phyloP scores from a whole-genome alignment of 2,888 invertebrate genomes.

The Pterobdella sp. region DNA sequence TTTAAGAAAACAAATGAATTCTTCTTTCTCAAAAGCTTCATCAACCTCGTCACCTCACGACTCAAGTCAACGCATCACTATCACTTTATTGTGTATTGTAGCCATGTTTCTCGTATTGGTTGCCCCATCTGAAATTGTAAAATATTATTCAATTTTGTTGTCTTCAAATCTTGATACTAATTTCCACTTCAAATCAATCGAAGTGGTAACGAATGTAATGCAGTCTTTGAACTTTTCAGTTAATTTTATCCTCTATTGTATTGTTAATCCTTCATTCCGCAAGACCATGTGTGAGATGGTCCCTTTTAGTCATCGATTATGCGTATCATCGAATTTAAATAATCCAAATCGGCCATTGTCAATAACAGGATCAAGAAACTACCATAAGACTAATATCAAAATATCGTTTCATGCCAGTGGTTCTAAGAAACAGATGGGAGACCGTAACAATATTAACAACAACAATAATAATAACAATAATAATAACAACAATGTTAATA shows the following conservation, averaged over 20 bases:
- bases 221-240: conserved; percentile 69
- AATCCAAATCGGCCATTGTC: neutral
- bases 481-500: neutral
- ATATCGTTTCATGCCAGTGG: too few species aligned
- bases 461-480: neutral
- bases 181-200: conserved; percentile 40
- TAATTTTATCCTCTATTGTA: conserved; percentile 70
- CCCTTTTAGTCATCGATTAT: conserved; percentile 27
- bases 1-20: conserved; percentile 43
- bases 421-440: neutral
- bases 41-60: conserved; percentile 31
- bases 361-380: too few species aligned
- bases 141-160: conserved; percentile 37
- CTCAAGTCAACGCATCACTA: conserved; percentile 38
- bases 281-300: conserved; percentile 54
- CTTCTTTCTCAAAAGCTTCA: conserved; percentile 24
- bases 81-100: conserved; percentile 40
- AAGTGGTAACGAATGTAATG: conserved; percentile 61
- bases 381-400: too few species aligned
- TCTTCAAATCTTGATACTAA: conserved; percentile 32
- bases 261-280: conserved; percentile 69
- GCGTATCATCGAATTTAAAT: neutral
- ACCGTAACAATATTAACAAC: neutral
- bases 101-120: conserved; percentile 41
- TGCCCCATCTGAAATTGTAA: conserved; percentile 39